Evolutionary conservation across 2,797 vertebrate species (phyloP), one percentile per base, ranked within the genome.

Genomic region (Hypotaenidia okinawae): DNA sequence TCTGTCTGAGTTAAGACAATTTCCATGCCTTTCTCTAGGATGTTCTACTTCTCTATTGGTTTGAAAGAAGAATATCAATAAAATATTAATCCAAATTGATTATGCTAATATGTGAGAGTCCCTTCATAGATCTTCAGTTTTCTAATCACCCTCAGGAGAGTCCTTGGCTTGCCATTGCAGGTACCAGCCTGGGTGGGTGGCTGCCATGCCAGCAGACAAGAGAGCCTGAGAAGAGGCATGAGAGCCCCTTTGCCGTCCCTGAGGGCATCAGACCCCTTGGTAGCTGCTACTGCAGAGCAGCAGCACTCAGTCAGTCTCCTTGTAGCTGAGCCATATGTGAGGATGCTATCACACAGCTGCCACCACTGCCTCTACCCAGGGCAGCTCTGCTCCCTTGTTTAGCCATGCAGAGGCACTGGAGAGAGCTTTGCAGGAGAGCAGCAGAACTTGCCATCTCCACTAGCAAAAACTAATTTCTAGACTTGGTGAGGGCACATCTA

Each of bases 251-350:
- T 13, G 5, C 1, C 0, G 8, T 25, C 33, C 27, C 59, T 67
- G 33, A 0, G 0, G 66, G 24, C 22, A 13, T 18, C 21, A 0
- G 0, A 2, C 30, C 14, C 27, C 22, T 33, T 1, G 1, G 43
- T 6, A 57, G n/a, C 51, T 18, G 0, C 27, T 24, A 0, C 43
- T 28, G 7, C 1, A 16, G 43, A 28, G 58, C 73, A 59, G 74
- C 23, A 33, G 32, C 47, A 1, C 52, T 30, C 24, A 1, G 30
- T 30, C 27, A 1, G 27, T 5, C 30, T 32, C 22, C 32, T 11
- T 0, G 0, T 1, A 35, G 30, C 66, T 16, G 66, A 51, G 45
- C 24, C 52, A 16, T 18, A 5, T 3, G 28, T 0, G 0, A 64
- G 35, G 81, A 23, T 23, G 39, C 2, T 35, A 49, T 15, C 24